phyloP scores from a whole-genome alignment of 2,888 invertebrate species.

The Chironomus tentans region DNA sequence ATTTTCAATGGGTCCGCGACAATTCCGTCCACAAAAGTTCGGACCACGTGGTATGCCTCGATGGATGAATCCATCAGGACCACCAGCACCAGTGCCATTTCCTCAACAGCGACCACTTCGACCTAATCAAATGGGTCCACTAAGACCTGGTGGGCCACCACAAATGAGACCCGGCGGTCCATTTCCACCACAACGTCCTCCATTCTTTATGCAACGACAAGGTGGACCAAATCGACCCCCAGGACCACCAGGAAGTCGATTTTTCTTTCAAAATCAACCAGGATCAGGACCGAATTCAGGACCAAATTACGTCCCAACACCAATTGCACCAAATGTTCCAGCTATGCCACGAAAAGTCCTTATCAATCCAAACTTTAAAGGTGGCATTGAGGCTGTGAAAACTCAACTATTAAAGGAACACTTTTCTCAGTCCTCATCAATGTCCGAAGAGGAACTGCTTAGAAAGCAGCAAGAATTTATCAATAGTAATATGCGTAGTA shows the following conservation, averaged over 20 bases:
- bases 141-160: not conserved
- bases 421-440: conserved; percentile 36
- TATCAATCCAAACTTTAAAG: conserved; percentile 43
- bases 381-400: conserved; percentile 43
- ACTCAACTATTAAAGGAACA: conserved; percentile 42
- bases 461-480: conserved; percentile 43
- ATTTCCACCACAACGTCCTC: not conserved
- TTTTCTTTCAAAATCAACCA: conserved; percentile 1
- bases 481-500: conserved; percentile 41
- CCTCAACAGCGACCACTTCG: not conserved
- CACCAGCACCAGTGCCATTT: not conserved
- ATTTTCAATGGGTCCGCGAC: not conserved
- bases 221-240: not conserved
- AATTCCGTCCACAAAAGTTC: not conserved
- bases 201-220: not conserved
- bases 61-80: not conserved
- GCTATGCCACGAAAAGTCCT: conserved; percentile 36
- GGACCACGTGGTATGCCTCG: not conserved
- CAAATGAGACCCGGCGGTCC: not conserved
- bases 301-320: conserved; percentile 9
- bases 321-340: not conserved
- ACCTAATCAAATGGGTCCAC: not conserved
- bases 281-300: not conserved
- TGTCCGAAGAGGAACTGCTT: conserved; percentile 39
- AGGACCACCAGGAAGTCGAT: not conserved